These are phyloP conservation scores for Pteria penguin DNA, from an alignment of 2,888 invertebrate species.

Conservation along the genomic window DNA sequence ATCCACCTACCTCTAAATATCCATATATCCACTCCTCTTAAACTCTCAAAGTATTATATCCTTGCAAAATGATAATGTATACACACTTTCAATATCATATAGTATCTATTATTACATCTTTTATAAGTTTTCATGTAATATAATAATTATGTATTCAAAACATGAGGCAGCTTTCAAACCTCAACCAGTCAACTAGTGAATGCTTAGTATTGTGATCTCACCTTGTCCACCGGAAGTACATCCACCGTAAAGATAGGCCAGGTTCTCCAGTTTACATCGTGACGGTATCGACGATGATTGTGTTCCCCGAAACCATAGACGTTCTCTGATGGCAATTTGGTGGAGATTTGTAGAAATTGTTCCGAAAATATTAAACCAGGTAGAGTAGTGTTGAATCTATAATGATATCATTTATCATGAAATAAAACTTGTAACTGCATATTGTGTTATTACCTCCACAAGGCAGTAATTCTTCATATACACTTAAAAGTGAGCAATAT, in stretches of 20 bases:
- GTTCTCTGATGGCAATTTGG: conserved; percentile 57
- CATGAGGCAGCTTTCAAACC: no score
- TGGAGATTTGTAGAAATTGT: conserved; percentile 72
- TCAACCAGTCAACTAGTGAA: no score
- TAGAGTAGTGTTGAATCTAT: conserved; percentile 63
- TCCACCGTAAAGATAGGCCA: conserved; percentile 75
- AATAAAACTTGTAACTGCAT: background rate
- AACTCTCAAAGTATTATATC: no score
- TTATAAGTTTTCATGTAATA: no score
- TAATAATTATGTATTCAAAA: no score
- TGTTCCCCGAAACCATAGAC: conserved; percentile 77
- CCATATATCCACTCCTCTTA: no score
- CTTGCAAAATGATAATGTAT: no score
- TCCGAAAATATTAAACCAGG: conserved; percentile 63
- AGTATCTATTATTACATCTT: no score
- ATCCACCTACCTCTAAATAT: no score
- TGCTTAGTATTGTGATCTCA: no score
- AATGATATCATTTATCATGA: background rate
- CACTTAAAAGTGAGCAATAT: background rate
- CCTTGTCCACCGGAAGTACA: conserved; percentile 57
- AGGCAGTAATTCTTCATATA: background rate
- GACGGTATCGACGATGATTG: conserved; percentile 64
- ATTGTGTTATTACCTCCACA: background rate
- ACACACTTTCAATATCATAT: no score
- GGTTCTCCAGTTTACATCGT: conserved; percentile 71